A percentile compares a stretch with the other conserved stretches of the same genome.
Conservation (phyloP, 2,113 vertebrate species). For the sheep (Ovis aries) region ARS-UI_Ramb_v3.0 NC_056061.1:73174501-73175000, state of each 20-base stretch:
- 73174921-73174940: too few relatives aligned
- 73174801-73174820: background rate
- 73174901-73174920: too few relatives aligned
- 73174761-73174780: background rate
- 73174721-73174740: background rate
- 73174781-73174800: background rate
- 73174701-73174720: background rate
- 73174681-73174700: background rate
- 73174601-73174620: background rate
- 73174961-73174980: background rate
- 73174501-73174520: background rate
- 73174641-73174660: background rate
- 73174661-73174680: background rate
- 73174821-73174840: background rate
- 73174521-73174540: background rate
- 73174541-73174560: background rate
- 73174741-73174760: background rate
- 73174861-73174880: background rate
- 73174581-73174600: background rate
- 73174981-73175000: background rate
- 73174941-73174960: rapidly evolving
- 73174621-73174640: background rate
- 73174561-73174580: background rate
- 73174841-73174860: background rate
- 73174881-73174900: rapidly evolving